phyloP scores from a whole-genome alignment of 2,113 vertebrate genomes.

The Microcebus jonahi region DNA sequence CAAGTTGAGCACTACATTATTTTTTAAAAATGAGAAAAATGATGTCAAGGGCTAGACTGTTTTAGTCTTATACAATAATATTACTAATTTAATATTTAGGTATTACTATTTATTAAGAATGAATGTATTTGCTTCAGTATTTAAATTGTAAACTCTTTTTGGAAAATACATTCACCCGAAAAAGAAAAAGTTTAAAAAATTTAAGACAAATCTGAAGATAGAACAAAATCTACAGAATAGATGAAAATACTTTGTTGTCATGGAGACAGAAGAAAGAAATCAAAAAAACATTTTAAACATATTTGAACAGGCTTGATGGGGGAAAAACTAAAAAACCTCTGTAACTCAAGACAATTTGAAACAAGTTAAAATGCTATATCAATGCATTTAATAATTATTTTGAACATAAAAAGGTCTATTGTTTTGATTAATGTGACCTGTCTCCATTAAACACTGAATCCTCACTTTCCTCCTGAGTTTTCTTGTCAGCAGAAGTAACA shows the following conservation, averaged over 20 bases:
- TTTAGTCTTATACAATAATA: background rate
- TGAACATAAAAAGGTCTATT: background rate
- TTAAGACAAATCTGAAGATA: background rate
- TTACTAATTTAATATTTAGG: background rate
- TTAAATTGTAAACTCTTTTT: conserved; percentile 25
- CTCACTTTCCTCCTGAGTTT: background rate
- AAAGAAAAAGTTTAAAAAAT: background rate
- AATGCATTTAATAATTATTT: background rate
- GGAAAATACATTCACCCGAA: background rate
- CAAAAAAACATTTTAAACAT: background rate
- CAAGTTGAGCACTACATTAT: background rate
- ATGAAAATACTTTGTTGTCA: conserved; percentile 24
- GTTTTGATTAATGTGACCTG: background rate
- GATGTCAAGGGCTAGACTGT: background rate
- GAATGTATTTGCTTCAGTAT: background rate
- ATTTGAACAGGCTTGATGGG: background rate
- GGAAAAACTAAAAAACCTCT: background rate
- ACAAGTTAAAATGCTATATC: background rate
- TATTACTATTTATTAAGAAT: background rate
- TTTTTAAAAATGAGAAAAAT: background rate
- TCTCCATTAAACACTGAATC: background rate
- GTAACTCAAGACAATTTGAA: background rate
- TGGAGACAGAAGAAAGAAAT: background rate
- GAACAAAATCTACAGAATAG: conserved; percentile 39
- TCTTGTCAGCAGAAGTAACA: background rate